These are phyloP conservation scores for Cariama cristata DNA, from an alignment of 2,113 vertebrate species.

Conservation along the genomic window DNA sequence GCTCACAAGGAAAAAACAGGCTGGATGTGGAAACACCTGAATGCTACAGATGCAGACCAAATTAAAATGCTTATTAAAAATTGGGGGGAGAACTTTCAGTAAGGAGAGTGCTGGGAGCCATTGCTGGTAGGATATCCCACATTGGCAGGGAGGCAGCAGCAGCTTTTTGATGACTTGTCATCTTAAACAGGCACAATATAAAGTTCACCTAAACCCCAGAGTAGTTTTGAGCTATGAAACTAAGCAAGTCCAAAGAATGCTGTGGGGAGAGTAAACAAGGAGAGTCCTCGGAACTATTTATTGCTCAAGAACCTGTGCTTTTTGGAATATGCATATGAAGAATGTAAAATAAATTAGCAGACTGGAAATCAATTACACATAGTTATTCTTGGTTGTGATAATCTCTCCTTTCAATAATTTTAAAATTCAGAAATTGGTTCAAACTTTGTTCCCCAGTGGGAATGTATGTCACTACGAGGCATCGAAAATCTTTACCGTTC, in stretches of 20 bases:
- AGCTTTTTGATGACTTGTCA: not conserved
- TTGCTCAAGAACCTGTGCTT: not conserved
- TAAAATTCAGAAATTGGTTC: not conserved
- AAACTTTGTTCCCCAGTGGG: not conserved
- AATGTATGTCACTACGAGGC: not conserved
- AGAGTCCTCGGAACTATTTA: not conserved
- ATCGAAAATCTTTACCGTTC: not conserved
- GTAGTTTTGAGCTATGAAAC: not conserved
- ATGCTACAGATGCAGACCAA: not conserved
- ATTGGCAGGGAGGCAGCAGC: not conserved
- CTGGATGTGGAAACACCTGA: not conserved
- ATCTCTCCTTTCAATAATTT: not conserved
- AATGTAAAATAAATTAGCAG: not conserved
- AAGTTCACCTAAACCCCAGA: not conserved
- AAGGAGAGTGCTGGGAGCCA: not conserved
- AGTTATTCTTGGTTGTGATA: not conserved
- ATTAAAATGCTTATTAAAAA: not conserved
- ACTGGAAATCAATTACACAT: not conserved
- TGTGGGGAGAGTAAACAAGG: not conserved
- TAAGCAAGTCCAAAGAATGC: not conserved
- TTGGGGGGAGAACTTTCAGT: not conserved
- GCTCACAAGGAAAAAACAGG: not conserved
- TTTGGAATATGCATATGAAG: not conserved
- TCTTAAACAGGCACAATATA: not conserved
- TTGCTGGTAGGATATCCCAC: not conserved